Evolutionary conservation across 2,113 vertebrate species (phyloP).

Genomic region (Phrynocephalus versicolor): DNA sequence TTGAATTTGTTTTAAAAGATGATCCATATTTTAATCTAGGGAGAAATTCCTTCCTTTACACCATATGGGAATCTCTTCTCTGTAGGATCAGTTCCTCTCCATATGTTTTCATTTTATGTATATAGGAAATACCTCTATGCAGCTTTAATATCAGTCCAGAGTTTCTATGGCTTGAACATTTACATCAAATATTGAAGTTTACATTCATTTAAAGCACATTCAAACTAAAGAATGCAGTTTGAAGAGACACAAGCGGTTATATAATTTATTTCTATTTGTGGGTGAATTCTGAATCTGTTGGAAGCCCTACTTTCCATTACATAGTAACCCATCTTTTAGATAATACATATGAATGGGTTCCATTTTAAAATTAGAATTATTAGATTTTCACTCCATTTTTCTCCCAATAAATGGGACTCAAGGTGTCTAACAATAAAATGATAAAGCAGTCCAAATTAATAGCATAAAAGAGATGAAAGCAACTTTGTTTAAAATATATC

Average conservation of each 20-base stretch:
- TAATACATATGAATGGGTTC: background rate
- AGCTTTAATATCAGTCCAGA: background rate
- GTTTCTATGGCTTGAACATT: background rate
- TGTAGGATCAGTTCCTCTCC: background rate
- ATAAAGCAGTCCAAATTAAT: too few species aligned
- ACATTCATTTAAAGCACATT: constrained; percentile 9
- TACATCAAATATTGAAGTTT: background rate
- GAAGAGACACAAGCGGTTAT: background rate
- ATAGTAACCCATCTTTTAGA: background rate
- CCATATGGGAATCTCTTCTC: constrained; percentile 23
- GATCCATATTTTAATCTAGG: constrained; percentile 33
- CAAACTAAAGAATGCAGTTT: constrained; percentile 1
- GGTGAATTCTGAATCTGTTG: background rate
- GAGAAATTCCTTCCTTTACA: constrained; percentile 38
- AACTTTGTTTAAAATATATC: too few species aligned
- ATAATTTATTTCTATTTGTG: background rate
- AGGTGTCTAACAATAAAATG: too few species aligned
- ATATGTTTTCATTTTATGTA: background rate
- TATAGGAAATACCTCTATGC: background rate
- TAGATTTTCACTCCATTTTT: too few species aligned
- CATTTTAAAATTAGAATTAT: background rate
- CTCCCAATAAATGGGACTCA: too few species aligned
- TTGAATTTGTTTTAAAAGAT: constrained; percentile 25
- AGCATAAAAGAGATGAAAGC: too few species aligned
- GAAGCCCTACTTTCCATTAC: background rate